Conservation (phyloP, 2,888 invertebrate genomes). For the Nomada lathburiana region DNA sequence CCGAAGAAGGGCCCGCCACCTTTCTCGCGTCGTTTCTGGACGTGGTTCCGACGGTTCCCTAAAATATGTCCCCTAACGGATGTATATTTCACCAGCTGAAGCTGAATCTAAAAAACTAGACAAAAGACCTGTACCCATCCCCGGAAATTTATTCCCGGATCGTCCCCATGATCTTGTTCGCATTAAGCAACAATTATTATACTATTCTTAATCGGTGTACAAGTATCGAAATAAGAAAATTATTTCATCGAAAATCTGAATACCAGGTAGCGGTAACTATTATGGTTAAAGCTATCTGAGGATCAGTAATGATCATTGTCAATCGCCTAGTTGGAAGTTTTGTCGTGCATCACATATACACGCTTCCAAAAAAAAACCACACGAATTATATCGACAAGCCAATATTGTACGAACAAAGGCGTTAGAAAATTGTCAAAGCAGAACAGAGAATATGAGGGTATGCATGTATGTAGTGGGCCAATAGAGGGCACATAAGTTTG, state of each 20-base stretch:
- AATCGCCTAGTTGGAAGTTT: too few species aligned
- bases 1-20: slow-evolving; percentile 54
- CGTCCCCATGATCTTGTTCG: not conserved
- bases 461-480: not conserved
- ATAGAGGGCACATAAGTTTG: not conserved
- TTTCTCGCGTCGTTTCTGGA: slow-evolving; percentile 52
- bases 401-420: too few species aligned
- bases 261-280: too few species aligned
- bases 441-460: not conserved
- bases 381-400: not conserved
- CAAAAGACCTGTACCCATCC: slow-evolving; percentile 43
- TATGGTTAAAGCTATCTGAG: too few species aligned
- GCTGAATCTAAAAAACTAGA: slow-evolving; percentile 50
- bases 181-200: not conserved
- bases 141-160: slow-evolving; percentile 30
- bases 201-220: slow-evolving; percentile 7
- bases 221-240: not conserved
- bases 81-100: slow-evolving; percentile 60
- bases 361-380: not conserved
- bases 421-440: not conserved
- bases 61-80: slow-evolving; percentile 58
- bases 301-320: too few species aligned
- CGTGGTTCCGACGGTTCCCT: slow-evolving; percentile 58
- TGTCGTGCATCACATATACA: too few species aligned
- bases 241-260: not conserved